Percentiles rank a stretch among this genome's conserved stretches.
These are phyloP conservation scores for Solenodon paradoxus DNA, from an alignment of 2,113 vertebrate genomes.

Conservation along the genomic window DNA sequence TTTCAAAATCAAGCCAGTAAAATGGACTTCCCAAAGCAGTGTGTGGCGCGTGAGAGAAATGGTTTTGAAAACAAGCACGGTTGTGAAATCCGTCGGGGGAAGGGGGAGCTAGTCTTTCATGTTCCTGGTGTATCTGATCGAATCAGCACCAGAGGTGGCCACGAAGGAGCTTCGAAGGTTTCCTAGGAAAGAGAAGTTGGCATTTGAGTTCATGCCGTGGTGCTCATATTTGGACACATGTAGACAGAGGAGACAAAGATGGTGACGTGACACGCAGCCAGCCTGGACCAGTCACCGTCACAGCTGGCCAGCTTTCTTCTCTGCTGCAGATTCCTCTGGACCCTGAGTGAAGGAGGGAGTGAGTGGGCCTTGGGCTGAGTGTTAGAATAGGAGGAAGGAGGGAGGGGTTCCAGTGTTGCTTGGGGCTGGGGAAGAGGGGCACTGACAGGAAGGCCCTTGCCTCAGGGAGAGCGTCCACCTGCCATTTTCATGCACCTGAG, in stretches of 20 bases:
- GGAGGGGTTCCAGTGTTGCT: neutral
- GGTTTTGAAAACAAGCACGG: neutral
- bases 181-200: neutral
- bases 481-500: neutral
- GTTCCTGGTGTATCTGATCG: neutral
- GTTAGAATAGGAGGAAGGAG: neutral
- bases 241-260: neutral
- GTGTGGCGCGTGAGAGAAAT: neutral
- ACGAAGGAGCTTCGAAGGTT: neutral
- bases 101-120: neutral
- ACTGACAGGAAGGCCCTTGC: no score
- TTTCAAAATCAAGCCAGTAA: slow-evolving; percentile 9
- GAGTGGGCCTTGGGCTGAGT: neutral
- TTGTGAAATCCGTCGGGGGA: neutral
- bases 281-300: neutral
- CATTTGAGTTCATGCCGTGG: neutral
- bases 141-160: neutral
- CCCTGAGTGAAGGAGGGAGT: neutral
- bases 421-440: no score
- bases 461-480: neutral
- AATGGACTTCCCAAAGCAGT: slow-evolving; percentile 3
- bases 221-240: neutral
- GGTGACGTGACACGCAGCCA: neutral
- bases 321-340: neutral
- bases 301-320: neutral